phyloP scores from a whole-genome alignment of 1,140 invertebrate genomes.

The Nilaparvata lugens region DNA sequence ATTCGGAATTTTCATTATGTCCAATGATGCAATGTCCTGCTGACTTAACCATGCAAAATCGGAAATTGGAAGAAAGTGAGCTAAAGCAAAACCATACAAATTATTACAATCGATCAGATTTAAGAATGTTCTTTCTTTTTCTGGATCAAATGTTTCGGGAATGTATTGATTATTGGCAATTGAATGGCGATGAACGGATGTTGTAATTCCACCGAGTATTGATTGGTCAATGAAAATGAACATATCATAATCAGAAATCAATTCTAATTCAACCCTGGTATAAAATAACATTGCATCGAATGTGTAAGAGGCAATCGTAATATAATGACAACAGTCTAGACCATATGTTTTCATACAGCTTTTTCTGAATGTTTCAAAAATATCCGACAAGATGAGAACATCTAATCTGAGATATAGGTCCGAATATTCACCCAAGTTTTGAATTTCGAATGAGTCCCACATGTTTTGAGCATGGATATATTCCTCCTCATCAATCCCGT shows the following conservation, averaged over 20 bases:
- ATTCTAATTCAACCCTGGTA: slow-evolving; percentile 37
- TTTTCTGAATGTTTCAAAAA: slow-evolving; percentile 37
- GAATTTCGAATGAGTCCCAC: slow-evolving; percentile 35
- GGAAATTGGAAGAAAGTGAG: slow-evolving; percentile 33
- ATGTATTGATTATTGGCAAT: slow-evolving; percentile 40
- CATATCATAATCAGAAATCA: slow-evolving; percentile 38
- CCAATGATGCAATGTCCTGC: slow-evolving; percentile 30
- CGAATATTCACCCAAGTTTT: slow-evolving; percentile 28
- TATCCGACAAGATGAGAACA: slow-evolving; percentile 35
- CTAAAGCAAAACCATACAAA: slow-evolving; percentile 44
- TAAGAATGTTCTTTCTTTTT: slow-evolving; percentile 31
- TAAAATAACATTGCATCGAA: slow-evolving; percentile 37
- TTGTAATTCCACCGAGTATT: slow-evolving; percentile 26
- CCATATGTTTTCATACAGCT: slow-evolving; percentile 23
- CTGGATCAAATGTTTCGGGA: slow-evolving; percentile 32
- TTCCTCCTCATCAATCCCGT: slow-evolving; percentile 28
- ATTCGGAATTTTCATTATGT: slow-evolving; percentile 30
- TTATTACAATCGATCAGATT: slow-evolving; percentile 44
- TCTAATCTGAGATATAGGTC: slow-evolving; percentile 35
- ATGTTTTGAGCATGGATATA: slow-evolving; percentile 36
- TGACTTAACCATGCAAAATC: slow-evolving; percentile 38
- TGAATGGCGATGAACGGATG: slow-evolving; percentile 33
- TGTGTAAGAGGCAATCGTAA: slow-evolving; percentile 32
- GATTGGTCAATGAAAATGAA: slow-evolving; percentile 33
- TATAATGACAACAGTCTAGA: slow-evolving; percentile 29